Evolutionary conservation across 2,797 vertebrate species (phyloP).

Genomic region (Gallinago nigripennis): DNA sequence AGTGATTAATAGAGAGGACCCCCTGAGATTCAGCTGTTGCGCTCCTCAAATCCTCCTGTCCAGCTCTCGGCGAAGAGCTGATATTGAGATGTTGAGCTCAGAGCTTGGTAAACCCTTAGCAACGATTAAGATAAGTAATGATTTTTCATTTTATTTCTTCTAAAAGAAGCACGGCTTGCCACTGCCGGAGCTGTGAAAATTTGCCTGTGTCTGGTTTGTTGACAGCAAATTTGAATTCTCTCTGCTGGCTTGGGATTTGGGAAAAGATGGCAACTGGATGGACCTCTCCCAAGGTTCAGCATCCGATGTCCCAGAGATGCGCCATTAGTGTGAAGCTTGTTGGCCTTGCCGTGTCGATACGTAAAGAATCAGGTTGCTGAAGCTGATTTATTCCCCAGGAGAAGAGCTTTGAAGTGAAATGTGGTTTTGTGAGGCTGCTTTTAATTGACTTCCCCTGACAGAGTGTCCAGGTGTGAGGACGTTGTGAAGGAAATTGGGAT

Average conservation of each 20-base stretch:
- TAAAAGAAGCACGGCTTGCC: not conserved
- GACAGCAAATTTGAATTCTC: not conserved
- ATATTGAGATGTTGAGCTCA: not conserved
- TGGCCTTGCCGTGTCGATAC: accelerated
- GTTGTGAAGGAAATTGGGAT: not conserved
- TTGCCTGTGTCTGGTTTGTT: not conserved
- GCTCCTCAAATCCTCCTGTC: not conserved
- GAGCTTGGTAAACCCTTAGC: not conserved
- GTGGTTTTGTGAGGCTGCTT: conserved; percentile 15
- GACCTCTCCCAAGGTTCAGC: accelerated
- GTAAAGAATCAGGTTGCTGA: not conserved
- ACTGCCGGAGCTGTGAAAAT: not conserved
- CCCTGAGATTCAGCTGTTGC: not conserved
- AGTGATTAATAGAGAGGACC: not conserved
- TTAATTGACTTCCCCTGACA: conserved; percentile 3
- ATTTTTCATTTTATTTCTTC: not conserved
- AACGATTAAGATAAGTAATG: not conserved
- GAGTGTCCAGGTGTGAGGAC: not conserved
- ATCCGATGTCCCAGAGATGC: accelerated
- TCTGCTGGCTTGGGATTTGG: not conserved
- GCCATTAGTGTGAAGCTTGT: accelerated
- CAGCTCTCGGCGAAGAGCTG: not conserved
- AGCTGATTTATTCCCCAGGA: not conserved
- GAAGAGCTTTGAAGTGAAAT: not conserved
- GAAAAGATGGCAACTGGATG: not conserved